Conservation (phyloP, 2,888 invertebrate genomes). For the Drosophila peninsularis region DNA sequence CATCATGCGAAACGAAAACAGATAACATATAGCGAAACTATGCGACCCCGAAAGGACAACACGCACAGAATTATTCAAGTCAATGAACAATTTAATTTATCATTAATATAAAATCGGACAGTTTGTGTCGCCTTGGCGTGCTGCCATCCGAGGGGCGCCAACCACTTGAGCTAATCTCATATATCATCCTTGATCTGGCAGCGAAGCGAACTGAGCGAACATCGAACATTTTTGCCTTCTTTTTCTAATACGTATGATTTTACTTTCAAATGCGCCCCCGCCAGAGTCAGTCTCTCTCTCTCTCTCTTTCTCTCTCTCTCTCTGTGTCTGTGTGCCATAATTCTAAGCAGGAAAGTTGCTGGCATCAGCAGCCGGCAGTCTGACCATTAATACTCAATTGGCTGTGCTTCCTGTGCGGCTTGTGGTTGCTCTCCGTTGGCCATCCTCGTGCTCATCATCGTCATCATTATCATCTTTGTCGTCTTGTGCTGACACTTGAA, state of each 20-base stretch:
- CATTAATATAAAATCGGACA: conserved; percentile 81
- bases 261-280: conserved; percentile 72
- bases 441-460: conserved; percentile 8
- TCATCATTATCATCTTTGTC: conserved; percentile 41
- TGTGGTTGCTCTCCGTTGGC: conserved; percentile 52
- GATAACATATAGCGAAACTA: conserved; percentile 44
- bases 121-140: conserved; percentile 70
- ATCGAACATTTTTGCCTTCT: conserved; percentile 46
- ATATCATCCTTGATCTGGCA: conserved; percentile 73
- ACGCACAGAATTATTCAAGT: conserved; percentile 79
- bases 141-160: conserved; percentile 58
- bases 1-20: conserved; percentile 59
- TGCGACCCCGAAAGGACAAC: conserved; percentile 66
- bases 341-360: conserved; percentile 74
- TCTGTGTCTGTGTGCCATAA: conserved; percentile 61
- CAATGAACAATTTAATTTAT: conserved; percentile 81
- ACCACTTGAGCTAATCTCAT: conserved; percentile 78
- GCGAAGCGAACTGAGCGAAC: conserved; percentile 35
- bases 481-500: conserved; percentile 80
- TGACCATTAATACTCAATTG: conserved; percentile 81
- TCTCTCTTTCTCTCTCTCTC: conserved; percentile 7
- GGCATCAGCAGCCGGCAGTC: conserved; percentile 70
- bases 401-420: conserved; percentile 80
- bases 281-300: not conserved
- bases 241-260: conserved; percentile 77